Conservation (phyloP, 2,888 invertebrate species). For the Leptinotarsa tumamoca region DNA sequence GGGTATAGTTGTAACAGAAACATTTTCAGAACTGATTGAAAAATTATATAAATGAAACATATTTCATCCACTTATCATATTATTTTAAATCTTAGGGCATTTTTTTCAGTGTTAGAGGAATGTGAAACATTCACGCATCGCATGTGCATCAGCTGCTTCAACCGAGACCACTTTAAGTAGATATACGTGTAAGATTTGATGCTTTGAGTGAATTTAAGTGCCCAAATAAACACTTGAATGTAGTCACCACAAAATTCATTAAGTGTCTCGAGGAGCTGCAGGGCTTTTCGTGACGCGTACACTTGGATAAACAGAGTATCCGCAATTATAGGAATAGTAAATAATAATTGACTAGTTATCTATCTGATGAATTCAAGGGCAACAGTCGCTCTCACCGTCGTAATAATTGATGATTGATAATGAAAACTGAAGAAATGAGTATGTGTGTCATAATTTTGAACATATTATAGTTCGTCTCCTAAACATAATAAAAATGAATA, state of each 20-base stretch:
- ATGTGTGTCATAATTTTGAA: no score
- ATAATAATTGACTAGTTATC: not conserved
- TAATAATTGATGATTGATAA: no score
- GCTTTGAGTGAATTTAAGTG: conserved; percentile 49
- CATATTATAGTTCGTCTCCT: no score
- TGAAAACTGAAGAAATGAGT: no score
- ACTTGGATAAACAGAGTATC: not conserved
- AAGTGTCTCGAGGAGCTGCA: conserved; percentile 37
- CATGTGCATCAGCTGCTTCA: conserved; percentile 45
- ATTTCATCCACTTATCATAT: conserved; percentile 3
- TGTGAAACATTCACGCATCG: conserved; percentile 29
- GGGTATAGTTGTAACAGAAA: no score
- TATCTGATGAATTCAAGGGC: not conserved
- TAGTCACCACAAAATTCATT: conserved; percentile 39
- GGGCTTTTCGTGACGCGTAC: not conserved
- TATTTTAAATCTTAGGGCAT: not conserved
- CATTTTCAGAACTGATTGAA: not conserved
- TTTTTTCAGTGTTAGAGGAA: conserved; percentile 16
- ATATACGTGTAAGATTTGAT: conserved; percentile 53
- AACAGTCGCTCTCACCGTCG: not conserved
- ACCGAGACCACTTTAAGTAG: conserved; percentile 50
- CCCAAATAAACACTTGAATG: conserved; percentile 50
- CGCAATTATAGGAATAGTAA: not conserved
- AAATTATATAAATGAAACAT: not conserved
- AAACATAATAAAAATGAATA: no score